A percentile compares a stretch with the other conserved stretches of the same genome.
Evolutionary conservation across 2,797 vertebrate species (phyloP).

Genomic region (Halcyon smyrnensis): DNA sequence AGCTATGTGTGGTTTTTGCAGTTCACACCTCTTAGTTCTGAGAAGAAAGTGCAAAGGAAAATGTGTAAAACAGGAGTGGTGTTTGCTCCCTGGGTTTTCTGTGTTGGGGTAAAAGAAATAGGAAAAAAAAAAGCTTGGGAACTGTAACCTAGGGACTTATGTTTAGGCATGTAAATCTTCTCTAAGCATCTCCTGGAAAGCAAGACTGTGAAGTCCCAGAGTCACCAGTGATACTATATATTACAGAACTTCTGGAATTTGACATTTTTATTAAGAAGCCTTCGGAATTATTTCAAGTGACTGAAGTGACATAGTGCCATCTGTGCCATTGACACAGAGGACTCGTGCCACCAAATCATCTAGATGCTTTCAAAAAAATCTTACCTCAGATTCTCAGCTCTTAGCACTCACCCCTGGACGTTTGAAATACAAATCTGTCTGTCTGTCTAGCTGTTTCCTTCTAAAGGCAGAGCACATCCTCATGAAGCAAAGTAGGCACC

Average conservation of each 20-base stretch:
- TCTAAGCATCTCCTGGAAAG: neutral
- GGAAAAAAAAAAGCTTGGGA: neutral
- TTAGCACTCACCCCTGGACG: neutral
- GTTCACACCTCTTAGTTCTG: neutral
- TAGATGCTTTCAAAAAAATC: neutral
- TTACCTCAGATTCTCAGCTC: neutral
- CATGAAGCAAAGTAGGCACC: slow-evolving; percentile 68
- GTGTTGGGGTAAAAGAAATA: neutral
- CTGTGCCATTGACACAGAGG: neutral
- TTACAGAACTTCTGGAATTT: neutral
- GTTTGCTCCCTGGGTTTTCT: neutral
- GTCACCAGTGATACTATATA: neutral
- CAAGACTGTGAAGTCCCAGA: neutral
- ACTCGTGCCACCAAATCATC: neutral
- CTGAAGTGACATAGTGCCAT: neutral
- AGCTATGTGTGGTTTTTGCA: neutral
- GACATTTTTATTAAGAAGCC: neutral
- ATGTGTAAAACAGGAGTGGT: neutral
- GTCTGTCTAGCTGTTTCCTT: slow-evolving; percentile 26
- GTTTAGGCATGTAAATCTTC: neutral
- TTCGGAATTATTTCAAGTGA: neutral
- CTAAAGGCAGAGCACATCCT: slow-evolving; percentile 70
- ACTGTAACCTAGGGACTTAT: neutral
- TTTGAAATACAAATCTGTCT: neutral
- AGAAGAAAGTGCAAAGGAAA: neutral